These are phyloP conservation scores for Hydrotaea cyrtoneurina DNA, from an alignment of 2,888 invertebrate genomes.

Conservation along the genomic window DNA sequence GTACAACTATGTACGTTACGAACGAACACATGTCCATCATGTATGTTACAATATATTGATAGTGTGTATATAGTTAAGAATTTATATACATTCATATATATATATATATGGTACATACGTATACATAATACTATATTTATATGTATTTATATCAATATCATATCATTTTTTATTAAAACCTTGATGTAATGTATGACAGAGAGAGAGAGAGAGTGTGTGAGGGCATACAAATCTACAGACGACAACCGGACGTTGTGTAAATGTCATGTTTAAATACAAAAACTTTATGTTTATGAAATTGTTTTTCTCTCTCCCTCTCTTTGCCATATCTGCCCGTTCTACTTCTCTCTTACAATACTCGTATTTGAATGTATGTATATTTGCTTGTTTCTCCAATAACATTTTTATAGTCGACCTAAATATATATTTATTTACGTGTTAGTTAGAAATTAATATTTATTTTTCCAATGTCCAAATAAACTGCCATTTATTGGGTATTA, in stretches of 20 bases:
- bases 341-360: background rate
- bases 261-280: constrained; percentile 32
- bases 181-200: background rate
- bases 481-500: background rate
- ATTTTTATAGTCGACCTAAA: constrained; percentile 3
- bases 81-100: background rate
- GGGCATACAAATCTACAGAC: no score
- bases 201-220: background rate
- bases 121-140: constrained; percentile 3
- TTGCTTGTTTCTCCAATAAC: constrained; percentile 9
- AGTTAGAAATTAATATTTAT: background rate
- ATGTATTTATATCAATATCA: constrained; percentile 33
- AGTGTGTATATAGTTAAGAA: background rate
- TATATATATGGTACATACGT: constrained; percentile 12
- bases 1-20: constrained; percentile 3
- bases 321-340: constrained; percentile 12
- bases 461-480: background rate
- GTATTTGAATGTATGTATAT: background rate
- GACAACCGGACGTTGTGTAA: background rate
- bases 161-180: constrained; percentile 30
- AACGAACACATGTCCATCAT: constrained; percentile 13
- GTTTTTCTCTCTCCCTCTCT: background rate
- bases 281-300: background rate
- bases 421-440: constrained; percentile 1
- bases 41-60: background rate